These are phyloP conservation scores for Limnothrissa miodon DNA, from an alignment of 2,113 vertebrate genomes.

Conservation along the genomic window DNA sequence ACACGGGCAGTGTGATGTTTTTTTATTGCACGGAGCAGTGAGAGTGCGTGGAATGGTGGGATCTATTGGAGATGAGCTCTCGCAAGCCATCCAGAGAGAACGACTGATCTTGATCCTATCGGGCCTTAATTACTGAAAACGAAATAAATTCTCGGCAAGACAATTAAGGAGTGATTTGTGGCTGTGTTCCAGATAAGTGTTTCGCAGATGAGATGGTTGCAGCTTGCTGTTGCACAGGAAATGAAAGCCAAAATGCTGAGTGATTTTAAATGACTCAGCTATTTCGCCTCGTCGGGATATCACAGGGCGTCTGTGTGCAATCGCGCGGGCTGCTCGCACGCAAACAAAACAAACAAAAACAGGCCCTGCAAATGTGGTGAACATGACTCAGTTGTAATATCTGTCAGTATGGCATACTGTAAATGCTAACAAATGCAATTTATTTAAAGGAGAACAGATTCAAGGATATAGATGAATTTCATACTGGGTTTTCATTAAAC, in stretches of 20 bases:
- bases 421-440: not conserved
- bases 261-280: slow-evolving; percentile 7
- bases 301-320: not conserved
- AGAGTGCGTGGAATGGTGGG: not conserved
- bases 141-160: not conserved
- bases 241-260: not conserved
- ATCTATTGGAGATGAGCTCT: not conserved
- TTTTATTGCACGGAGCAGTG: not conserved
- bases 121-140: slow-evolving; percentile 17
- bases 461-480: too few species aligned
- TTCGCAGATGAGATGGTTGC: slow-evolving; percentile 5
- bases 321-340: not conserved
- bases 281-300: not conserved
- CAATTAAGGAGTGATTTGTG: not conserved
- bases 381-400: not conserved
- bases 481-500: too few species aligned
- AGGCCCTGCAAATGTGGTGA: not conserved
- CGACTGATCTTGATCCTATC: not conserved
- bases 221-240: not conserved
- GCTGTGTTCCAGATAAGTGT: not conserved
- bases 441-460: too few species aligned
- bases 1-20: not conserved
- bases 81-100: not conserved
- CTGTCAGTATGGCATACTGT: not conserved
- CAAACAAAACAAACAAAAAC: not conserved